phyloP scores from a whole-genome alignment of 2,888 invertebrate species.

The Spatulosminthurus flaviceps region DNA sequence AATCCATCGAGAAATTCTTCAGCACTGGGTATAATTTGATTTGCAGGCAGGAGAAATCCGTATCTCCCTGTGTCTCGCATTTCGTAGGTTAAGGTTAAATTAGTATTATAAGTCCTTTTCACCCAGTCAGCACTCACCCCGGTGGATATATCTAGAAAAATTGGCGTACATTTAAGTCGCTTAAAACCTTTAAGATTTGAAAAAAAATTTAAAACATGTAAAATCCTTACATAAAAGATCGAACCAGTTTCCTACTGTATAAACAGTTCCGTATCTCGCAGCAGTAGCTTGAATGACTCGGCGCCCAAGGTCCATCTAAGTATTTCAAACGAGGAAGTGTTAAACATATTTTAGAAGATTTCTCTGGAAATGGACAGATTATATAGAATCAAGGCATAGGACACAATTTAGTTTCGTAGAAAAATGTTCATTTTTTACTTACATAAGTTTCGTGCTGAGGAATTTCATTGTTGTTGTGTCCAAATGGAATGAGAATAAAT shows the following conservation, averaged over 20 bases:
- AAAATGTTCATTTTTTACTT: too few species aligned
- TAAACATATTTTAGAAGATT: too few species aligned
- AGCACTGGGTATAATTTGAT: constrained; percentile 74
- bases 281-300: constrained; percentile 50
- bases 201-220: too few species aligned
- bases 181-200: too few species aligned
- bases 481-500: constrained; percentile 86
- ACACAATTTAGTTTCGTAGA: too few species aligned
- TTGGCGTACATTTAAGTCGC: too few species aligned
- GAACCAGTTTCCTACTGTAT: constrained; percentile 53
- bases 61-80: constrained; percentile 74
- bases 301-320: constrained; percentile 55
- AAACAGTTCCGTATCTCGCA: constrained; percentile 50
- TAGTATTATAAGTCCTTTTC: constrained; percentile 74
- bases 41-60: constrained; percentile 76
- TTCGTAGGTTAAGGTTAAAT: constrained; percentile 76
- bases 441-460: constrained; percentile 50
- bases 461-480: constrained; percentile 69
- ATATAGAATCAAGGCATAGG: too few species aligned
- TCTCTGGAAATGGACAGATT: too few species aligned
- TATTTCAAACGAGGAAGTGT: too few species aligned
- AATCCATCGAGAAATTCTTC: constrained; percentile 71
- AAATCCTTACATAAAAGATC: constrained; percentile 59
- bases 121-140: constrained; percentile 77
- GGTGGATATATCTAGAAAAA: constrained; percentile 39